These are phyloP conservation scores for Clupea harengus DNA, from an alignment of 2,113 vertebrate species.

Conservation along the genomic window DNA sequence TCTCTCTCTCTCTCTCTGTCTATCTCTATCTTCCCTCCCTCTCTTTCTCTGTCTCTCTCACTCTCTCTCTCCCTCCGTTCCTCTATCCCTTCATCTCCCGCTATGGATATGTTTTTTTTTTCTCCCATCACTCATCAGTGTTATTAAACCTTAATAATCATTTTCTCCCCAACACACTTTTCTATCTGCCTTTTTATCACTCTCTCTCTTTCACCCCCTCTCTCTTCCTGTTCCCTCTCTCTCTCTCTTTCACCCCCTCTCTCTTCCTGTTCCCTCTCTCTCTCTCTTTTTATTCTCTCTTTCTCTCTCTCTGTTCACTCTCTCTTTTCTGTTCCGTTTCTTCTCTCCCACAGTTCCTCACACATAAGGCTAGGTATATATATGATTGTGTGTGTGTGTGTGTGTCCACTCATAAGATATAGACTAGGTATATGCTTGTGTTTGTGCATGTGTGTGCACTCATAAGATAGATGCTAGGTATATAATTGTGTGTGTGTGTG, in stretches of 20 bases:
- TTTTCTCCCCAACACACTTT: constrained; percentile 49
- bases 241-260: not conserved
- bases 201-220: constrained; percentile 34
- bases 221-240: constrained; percentile 24
- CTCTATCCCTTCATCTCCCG: not conserved
- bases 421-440: not conserved
- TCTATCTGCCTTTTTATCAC: constrained; percentile 49
- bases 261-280: not conserved
- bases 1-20: not conserved
- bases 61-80: constrained; percentile 36
- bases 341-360: no score
- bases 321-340: no score
- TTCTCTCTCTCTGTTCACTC: not conserved
- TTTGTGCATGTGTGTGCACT: not conserved
- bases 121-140: constrained; percentile 35
- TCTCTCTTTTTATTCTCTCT: not conserved
- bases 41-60: constrained; percentile 59
- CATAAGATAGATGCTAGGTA: no score
- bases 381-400: no score
- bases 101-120: constrained; percentile 36
- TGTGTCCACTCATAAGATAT: not conserved
- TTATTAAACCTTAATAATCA: constrained; percentile 51
- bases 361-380: no score
- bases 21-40: not conserved
- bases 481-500: no score